Conservation (phyloP, 2,888 invertebrate species). For the Phengaris alcon region DNA sequence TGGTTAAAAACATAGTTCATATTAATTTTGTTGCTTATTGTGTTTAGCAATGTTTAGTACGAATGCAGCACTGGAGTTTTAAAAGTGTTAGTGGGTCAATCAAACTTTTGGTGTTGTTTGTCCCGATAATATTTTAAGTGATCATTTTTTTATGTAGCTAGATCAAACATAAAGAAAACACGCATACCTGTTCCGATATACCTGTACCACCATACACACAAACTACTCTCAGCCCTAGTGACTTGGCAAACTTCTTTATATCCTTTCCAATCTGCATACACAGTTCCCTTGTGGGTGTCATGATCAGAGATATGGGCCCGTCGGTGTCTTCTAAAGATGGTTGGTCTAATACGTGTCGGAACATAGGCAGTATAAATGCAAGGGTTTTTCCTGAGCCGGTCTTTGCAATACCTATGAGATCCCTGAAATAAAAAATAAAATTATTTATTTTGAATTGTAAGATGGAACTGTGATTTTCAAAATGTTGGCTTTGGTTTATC, state of each 20-base stretch:
- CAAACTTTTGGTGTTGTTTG: no score
- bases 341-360: conserved; percentile 96
- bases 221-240: conserved; percentile 90
- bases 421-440: conserved; percentile 62
- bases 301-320: conserved; percentile 97
- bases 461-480: no score
- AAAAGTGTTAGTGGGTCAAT: no score
- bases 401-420: conserved; percentile 99
- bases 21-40: no score
- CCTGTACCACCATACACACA: conserved; percentile 99
- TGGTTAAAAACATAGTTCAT: no score
- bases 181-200: conserved; percentile 88
- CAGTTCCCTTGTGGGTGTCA: conserved; percentile 98
- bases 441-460: no score
- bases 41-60: no score
- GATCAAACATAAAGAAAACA: background rate
- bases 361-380: conserved; percentile 98
- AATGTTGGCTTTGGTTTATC: no score
- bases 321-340: conserved; percentile 96
- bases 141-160: no score
- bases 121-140: no score
- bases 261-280: conserved; percentile 99
- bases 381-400: conserved; percentile 99
- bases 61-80: no score
- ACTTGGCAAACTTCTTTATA: conserved; percentile 95